A percentile compares a stretch with the other conserved stretches of the same genome.
Evolutionary conservation across 2,888 invertebrate genomes (phyloP).

Genomic region (Spodoptera picta): DNA sequence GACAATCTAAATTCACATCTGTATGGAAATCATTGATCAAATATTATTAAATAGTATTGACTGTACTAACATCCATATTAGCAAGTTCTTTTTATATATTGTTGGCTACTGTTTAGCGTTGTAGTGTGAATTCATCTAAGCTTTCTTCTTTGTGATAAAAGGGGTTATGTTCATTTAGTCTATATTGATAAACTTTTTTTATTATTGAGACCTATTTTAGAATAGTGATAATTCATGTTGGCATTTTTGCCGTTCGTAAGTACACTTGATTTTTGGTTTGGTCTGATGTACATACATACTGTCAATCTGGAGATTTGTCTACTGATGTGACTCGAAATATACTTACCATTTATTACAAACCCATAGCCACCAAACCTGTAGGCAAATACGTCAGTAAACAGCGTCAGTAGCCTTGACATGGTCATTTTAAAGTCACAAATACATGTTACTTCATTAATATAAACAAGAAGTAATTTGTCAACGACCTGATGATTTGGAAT

Average conservation of each 20-base stretch:
- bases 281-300: too few relatives aligned
- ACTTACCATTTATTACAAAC: slow-evolving; percentile 11
- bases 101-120: slow-evolving; percentile 22
- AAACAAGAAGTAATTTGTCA: not conserved
- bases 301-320: too few relatives aligned
- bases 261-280: too few relatives aligned
- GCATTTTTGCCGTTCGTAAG: too few relatives aligned
- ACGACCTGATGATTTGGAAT: too few relatives aligned
- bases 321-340: too few relatives aligned
- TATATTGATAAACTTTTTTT: not conserved
- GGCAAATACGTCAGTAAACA: slow-evolving; percentile 5
- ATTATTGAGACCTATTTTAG: too few relatives aligned
- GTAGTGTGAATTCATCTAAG: slow-evolving; percentile 17
- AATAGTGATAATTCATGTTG: too few relatives aligned
- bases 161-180: slow-evolving; percentile 9
- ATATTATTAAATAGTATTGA: slow-evolving; percentile 12
- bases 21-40: not conserved
- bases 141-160: slow-evolving; percentile 30
- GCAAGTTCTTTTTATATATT: slow-evolving; percentile 1
- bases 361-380: slow-evolving; percentile 6
- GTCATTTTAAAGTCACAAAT: slow-evolving; percentile 14
- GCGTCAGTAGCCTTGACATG: slow-evolving; percentile 30
- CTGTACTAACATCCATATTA: slow-evolving; percentile 8
- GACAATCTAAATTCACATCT: too few relatives aligned
- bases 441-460: slow-evolving; percentile 6